Evolutionary conservation across 2,113 vertebrate genomes (phyloP).

Genomic region (Pampusana beccarii): DNA sequence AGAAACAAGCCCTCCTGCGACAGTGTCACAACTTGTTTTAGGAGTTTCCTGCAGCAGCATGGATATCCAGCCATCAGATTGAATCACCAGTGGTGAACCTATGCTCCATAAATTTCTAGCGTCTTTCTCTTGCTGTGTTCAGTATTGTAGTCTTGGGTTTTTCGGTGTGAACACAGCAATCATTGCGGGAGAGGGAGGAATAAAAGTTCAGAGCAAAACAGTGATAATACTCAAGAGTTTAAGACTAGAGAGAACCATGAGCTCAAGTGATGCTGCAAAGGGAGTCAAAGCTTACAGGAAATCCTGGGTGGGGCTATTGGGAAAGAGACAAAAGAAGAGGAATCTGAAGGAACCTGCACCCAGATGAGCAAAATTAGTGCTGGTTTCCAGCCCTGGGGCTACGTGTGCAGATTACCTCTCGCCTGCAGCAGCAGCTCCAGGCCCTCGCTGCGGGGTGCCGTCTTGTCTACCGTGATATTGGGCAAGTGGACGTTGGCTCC

Average conservation of each 20-base stretch:
- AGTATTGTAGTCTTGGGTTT: accelerated
- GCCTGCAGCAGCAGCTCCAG: slow-evolving; percentile 83
- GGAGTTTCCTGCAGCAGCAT: accelerated
- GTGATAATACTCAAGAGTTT: background rate
- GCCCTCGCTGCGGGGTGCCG: slow-evolving; percentile 75
- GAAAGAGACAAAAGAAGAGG: background rate
- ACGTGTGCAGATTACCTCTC: slow-evolving; percentile 74
- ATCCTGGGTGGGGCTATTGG: accelerated
- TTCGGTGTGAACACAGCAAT: background rate
- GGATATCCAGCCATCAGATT: background rate
- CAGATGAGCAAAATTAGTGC: accelerated
- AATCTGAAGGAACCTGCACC: background rate
- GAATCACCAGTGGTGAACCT: background rate
- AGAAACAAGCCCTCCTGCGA: background rate
- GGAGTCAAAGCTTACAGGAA: background rate
- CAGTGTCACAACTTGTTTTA: background rate
- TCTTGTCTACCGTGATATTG: slow-evolving; percentile 65
- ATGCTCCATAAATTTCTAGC: background rate
- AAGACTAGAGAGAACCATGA: background rate
- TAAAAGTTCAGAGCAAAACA: background rate
- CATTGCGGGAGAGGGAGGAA: background rate
- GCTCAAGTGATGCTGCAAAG: background rate
- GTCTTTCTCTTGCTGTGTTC: background rate
- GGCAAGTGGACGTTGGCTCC: slow-evolving; percentile 91
- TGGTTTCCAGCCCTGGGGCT: accelerated